phyloP scores from a whole-genome alignment of 1,140 invertebrate genomes.

The Saxidomus purpurata region DNA sequence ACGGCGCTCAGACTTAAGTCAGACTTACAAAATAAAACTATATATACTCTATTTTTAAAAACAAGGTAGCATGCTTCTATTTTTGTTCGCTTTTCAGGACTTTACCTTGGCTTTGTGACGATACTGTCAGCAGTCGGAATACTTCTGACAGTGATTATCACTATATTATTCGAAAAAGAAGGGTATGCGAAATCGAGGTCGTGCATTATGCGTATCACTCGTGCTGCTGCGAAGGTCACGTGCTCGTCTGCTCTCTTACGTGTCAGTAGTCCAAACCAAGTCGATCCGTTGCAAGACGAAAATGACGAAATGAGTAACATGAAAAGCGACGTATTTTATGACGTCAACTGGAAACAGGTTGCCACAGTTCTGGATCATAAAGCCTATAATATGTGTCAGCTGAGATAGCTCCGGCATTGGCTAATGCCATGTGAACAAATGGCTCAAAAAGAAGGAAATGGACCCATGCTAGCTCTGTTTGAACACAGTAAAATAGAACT shows the following conservation, averaged over 20 bases:
- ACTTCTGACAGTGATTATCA: slow-evolving; percentile 11
- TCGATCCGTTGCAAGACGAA: background rate
- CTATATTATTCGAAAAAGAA: slow-evolving; percentile 15
- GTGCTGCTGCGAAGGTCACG: background rate
- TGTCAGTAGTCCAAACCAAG: background rate
- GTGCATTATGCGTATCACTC: background rate
- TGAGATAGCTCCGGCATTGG: too few relatives aligned
- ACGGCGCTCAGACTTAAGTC: too few relatives aligned
- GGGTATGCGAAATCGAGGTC: background rate
- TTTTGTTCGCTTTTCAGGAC: slow-evolving; percentile 23
- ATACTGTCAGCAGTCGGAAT: slow-evolving; percentile 36
- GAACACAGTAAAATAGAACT: too few relatives aligned
- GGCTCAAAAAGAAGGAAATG: too few relatives aligned
- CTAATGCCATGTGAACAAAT: too few relatives aligned
- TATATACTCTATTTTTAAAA: too few relatives aligned
- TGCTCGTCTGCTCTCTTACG: background rate
- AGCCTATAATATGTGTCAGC: too few relatives aligned
- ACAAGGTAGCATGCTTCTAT: too few relatives aligned
- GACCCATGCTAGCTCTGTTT: too few relatives aligned
- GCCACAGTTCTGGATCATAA: background rate
- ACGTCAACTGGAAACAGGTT: background rate
- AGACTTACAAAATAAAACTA: too few relatives aligned
- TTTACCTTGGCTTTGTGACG: slow-evolving; percentile 27
- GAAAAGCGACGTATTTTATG: background rate
- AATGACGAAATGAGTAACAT: background rate